Conservation (phyloP, 2,113 vertebrate genomes). For the Eolophus roseicapilla region DNA sequence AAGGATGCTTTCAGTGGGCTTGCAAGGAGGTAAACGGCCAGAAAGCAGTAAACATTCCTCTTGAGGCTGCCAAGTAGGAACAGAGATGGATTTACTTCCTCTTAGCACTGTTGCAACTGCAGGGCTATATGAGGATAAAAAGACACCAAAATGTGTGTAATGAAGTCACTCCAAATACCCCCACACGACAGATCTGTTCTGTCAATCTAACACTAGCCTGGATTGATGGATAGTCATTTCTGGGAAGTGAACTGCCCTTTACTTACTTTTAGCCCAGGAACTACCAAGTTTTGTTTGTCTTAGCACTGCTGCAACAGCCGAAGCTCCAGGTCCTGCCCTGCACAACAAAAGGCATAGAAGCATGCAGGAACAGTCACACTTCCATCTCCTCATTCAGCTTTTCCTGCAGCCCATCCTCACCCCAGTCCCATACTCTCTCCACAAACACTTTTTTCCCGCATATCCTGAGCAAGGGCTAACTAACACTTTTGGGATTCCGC, state of each 20-base stretch:
- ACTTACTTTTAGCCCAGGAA: background rate
- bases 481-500: background rate
- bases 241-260: background rate
- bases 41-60: slow-evolving; percentile 28
- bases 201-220: background rate
- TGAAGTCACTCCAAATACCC: background rate
- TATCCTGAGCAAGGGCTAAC: background rate
- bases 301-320: background rate
- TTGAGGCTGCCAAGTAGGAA: slow-evolving; percentile 13
- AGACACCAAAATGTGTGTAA: background rate
- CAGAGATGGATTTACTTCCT: background rate
- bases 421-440: background rate
- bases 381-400: background rate
- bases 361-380: background rate
- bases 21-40: background rate
- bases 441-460: background rate
- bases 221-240: background rate
- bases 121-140: background rate
- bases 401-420: background rate
- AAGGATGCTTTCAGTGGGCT: background rate
- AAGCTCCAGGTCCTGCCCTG: background rate
- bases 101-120: background rate
- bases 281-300: background rate
- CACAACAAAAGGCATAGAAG: background rate
- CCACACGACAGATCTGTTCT: background rate